A percentile compares a stretch with the other conserved stretches of the same genome.
Evolutionary conservation across 1,140 invertebrate species (phyloP).

Genomic region (Campodea augens): DNA sequence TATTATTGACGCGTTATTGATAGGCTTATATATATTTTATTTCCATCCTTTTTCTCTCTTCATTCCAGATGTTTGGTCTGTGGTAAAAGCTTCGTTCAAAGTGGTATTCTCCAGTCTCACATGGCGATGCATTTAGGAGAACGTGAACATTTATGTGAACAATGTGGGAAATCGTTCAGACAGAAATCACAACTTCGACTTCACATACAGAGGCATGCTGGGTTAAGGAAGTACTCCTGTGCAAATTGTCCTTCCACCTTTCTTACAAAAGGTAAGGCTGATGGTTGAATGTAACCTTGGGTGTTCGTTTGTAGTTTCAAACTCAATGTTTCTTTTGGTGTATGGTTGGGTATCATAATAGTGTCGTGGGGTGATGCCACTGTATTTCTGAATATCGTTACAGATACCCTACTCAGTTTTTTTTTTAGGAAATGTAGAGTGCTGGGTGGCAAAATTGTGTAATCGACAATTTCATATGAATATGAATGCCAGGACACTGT

Average conservation of each 20-base stretch:
- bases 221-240: conserved; percentile 22
- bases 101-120: conserved; percentile 24
- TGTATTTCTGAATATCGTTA: too few species aligned
- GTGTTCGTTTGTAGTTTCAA: too few species aligned
- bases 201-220: conserved; percentile 24
- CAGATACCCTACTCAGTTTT: too few species aligned
- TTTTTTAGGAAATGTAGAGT: too few species aligned
- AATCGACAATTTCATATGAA: too few species aligned
- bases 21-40: too few species aligned
- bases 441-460: too few species aligned
- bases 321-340: too few species aligned
- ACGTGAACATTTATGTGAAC: conserved; percentile 24
- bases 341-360: too few species aligned
- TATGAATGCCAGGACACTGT: too few species aligned
- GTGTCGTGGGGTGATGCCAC: too few species aligned
- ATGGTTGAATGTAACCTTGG: conserved; percentile 10
- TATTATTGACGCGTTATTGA: neutral
- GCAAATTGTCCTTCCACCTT: conserved; percentile 21
- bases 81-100: conserved; percentile 23
- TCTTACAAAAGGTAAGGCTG: conserved; percentile 22
- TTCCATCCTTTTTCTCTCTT: too few species aligned
- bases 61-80: conserved; percentile 24
- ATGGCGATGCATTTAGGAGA: conserved; percentile 24
- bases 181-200: conserved; percentile 25
- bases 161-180: conserved; percentile 27